Conservation (phyloP, 2,888 invertebrate genomes). For the Margaritifera margaritifera region DNA sequence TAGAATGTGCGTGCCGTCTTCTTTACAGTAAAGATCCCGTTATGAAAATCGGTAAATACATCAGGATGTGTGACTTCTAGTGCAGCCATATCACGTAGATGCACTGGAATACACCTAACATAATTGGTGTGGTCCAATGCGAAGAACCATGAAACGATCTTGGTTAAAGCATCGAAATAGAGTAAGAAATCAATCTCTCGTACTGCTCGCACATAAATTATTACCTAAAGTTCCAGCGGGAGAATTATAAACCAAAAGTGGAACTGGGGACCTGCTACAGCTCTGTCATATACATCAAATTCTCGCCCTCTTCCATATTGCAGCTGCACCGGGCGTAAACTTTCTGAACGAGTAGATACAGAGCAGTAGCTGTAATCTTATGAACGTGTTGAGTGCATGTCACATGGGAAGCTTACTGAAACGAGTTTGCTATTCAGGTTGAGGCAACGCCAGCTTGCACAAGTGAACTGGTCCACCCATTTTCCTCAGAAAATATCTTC, state of each 20-base stretch:
- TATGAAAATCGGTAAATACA: not conserved
- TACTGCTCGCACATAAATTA: not conserved
- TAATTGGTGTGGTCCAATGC: slow-evolving; percentile 15
- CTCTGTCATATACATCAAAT: not conserved
- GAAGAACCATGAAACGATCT: slow-evolving; percentile 15
- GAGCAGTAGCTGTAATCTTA: too few relatives aligned
- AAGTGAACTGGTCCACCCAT: too few relatives aligned
- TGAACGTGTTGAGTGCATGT: too few relatives aligned
- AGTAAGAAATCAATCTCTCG: not conserved
- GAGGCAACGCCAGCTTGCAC: too few relatives aligned
- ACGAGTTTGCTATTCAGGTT: too few relatives aligned
- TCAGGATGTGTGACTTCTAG: not conserved
- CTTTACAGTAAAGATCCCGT: not conserved
- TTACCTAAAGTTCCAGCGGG: not conserved
- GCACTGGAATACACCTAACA: slow-evolving; percentile 15
- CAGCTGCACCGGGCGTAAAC: not conserved
- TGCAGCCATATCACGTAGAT: not conserved
- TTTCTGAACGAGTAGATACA: too few relatives aligned
- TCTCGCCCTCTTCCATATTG: not conserved
- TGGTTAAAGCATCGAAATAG: not conserved
- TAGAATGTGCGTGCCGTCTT: not conserved
- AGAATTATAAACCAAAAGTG: not conserved
- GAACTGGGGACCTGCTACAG: not conserved
- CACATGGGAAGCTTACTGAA: too few relatives aligned
- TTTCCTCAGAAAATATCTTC: too few relatives aligned